phyloP scores from a whole-genome alignment of 2,888 invertebrate species.

The Heteromyza rotundicornis region DNA sequence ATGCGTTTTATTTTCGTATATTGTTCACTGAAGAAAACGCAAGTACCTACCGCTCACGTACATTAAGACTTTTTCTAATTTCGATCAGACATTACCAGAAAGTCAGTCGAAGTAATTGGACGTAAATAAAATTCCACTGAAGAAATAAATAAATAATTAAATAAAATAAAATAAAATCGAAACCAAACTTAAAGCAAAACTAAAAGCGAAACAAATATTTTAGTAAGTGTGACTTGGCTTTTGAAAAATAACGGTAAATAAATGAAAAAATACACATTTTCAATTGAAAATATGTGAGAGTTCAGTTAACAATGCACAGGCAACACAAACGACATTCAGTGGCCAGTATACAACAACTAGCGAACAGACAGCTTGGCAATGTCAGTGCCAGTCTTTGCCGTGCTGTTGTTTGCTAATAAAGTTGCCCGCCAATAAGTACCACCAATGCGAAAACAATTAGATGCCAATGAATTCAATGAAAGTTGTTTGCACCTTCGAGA shows the following conservation, averaged over 20 bases:
- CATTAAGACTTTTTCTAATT: constrained; percentile 39
- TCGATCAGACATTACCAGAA: constrained; percentile 44
- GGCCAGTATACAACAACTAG: neutral
- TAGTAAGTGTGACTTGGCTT: no score
- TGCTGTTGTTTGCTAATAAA: neutral
- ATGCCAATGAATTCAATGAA: neutral
- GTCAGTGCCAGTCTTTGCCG: neutral
- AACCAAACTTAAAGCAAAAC: constrained; percentile 12
- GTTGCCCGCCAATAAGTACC: no score
- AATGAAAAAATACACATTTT: constrained; percentile 7
- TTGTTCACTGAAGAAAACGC: neutral
- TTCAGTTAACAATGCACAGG: neutral
- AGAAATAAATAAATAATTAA: constrained; percentile 21
- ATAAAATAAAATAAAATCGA: constrained; percentile 9
- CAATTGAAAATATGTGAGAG: neutral
- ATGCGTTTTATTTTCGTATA: neutral
- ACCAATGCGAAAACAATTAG: neutral
- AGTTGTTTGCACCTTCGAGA: no score
- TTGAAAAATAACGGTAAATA: constrained; percentile 1
- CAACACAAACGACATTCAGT: neutral
- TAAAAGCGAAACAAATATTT: neutral
- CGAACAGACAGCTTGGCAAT: neutral
- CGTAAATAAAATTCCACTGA: constrained; percentile 28
- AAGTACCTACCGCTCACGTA: neutral
- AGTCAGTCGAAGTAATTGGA: constrained; percentile 50